Conservation (phyloP, 92 coral and sea anemone species). For the Micromussa lordhowensis region DNA sequence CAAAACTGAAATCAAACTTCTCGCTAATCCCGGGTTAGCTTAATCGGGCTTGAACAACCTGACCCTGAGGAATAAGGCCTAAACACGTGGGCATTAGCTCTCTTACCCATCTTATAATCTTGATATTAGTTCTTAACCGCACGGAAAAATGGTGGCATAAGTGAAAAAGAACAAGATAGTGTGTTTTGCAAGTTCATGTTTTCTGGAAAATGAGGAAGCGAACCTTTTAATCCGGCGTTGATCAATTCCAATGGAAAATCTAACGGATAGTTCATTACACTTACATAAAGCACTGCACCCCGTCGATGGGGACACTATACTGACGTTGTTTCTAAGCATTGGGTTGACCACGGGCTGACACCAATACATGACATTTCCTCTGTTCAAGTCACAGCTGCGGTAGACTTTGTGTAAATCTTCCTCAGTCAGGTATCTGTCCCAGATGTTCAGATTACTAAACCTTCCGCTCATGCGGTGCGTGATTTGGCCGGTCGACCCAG, state of each 20-base stretch:
- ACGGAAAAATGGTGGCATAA: no score
- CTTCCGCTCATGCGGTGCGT: slow-evolving; percentile 33
- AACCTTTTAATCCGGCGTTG: background rate
- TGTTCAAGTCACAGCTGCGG: slow-evolving; percentile 35
- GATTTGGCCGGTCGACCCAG: background rate
- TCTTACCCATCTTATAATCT: no score
- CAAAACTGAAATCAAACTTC: no score
- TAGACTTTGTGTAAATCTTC: slow-evolving; percentile 47
- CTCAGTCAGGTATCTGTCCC: slow-evolving; percentile 30
- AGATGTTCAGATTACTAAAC: slow-evolving; percentile 57
- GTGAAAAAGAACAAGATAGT: no score
- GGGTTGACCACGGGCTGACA: slow-evolving; percentile 13
- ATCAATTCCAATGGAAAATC: background rate
- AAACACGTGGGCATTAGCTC: no score
- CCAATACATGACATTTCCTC: slow-evolving; percentile 66
- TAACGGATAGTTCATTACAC: background rate
- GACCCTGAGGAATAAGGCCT: no score
- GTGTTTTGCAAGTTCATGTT: background rate
- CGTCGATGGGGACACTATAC: slow-evolving; percentile 43
- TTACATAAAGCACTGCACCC: slow-evolving; percentile 44
- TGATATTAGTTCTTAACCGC: no score
- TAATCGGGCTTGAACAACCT: no score
- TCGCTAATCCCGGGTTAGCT: no score
- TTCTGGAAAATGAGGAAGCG: background rate
- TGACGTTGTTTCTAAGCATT: background rate